Evolutionary conservation across 2,797 vertebrate species (phyloP).

Genomic region (Catostomus latipinnis): DNA sequence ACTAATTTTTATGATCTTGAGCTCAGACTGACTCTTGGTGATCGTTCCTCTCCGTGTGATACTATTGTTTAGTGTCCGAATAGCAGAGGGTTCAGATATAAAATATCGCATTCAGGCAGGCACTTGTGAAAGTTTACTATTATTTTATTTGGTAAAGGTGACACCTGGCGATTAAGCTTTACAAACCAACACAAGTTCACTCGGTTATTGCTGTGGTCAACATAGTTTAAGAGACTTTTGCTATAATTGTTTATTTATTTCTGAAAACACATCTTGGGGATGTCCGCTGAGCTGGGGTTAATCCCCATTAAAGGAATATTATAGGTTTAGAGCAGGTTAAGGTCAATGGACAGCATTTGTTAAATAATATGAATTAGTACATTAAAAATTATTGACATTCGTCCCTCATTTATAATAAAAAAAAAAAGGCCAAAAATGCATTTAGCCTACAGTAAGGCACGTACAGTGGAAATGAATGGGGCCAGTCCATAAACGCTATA

Average conservation of each 20-base stretch:
- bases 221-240: background rate
- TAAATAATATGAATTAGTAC: no score
- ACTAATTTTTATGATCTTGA: background rate
- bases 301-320: background rate
- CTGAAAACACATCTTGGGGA: background rate
- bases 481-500: no score
- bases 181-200: background rate
- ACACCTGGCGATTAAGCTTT: background rate
- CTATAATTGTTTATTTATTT: background rate
- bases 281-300: background rate
- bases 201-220: background rate
- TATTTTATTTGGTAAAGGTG: background rate
- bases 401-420: no score
- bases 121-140: background rate
- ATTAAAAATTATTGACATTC: no score
- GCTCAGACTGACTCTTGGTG: background rate
- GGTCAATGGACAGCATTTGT: no score
- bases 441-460: no score
- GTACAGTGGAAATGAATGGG: no score
- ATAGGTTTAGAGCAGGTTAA: no score
- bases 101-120: background rate
- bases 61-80: background rate
- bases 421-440: no score
- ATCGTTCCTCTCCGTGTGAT: background rate
- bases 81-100: background rate